Evolutionary conservation across 2,888 invertebrate species (phyloP), one percentile per base, ranked within the genome.

Genomic region (Blastobasis adustella): DNA sequence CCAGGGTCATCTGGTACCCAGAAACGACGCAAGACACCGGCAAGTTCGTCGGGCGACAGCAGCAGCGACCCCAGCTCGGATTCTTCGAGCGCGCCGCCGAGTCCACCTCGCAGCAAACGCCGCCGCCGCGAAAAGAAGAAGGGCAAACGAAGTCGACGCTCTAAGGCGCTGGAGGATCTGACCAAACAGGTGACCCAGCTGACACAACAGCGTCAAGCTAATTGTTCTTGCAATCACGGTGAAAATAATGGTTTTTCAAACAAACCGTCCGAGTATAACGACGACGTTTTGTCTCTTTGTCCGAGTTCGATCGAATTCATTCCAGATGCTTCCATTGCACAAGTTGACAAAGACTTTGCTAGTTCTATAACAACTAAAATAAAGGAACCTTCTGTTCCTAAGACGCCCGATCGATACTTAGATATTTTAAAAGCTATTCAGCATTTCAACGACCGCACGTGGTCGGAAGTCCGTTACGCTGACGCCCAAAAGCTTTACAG

Each of bases 401-500:
- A 23, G 23, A 23, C 23, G 23, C 23, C 23, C 23, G 23, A 23
- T 23, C 23, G 10, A n/a, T 7, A 40, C 9, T 40, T 40, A 40
- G 1, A 40, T 2, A 40, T 8, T 6, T 40, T 40, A 4, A 40
- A 9, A 8, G 40, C 2, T 6, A 9, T 40, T 40, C 40, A 40
- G 9, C 9, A 8, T 8, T 40, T 40, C 7, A 9, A 40, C 40
- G 9, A 40, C 40, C 6, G 9, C 40, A 9, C 6, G 2, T 40
- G 40, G 40, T 40, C 7, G 6, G 40, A 40, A 9, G 7, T 40
- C 7, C 40, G 40, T 40, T 40, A 40, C 40, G 40, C 40, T 40
- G 40, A 40, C 7, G 9, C 40, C 7, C 45, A 45, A 46, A 53
- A 53, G 37, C 6, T 40, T 2, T 53, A 53, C 38, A 47, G 45